Evolutionary conservation across 1,140 invertebrate species (phyloP).

Genomic region (Leptinotarsa texana): DNA sequence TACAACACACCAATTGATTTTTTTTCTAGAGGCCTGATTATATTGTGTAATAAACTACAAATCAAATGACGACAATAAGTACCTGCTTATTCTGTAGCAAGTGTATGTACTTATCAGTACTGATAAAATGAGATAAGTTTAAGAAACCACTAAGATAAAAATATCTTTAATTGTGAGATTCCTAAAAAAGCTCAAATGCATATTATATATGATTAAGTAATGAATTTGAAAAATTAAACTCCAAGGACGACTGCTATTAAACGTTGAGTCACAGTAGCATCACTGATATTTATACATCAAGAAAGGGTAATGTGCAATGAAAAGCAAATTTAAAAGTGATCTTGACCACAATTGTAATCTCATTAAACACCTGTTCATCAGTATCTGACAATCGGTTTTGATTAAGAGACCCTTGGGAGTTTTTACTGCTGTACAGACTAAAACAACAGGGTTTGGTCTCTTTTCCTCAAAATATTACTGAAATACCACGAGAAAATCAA

Average conservation of each 20-base stretch:
- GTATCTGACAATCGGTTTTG: neutral
- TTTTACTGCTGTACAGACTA: neutral
- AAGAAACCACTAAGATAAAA: neutral
- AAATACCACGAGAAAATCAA: neutral
- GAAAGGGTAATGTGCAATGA: slow-evolving; percentile 12
- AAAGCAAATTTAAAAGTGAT: slow-evolving; percentile 21
- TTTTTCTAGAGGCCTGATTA: neutral
- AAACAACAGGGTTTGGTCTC: slow-evolving; percentile 7
- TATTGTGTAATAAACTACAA: neutral
- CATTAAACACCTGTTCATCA: slow-evolving; percentile 9
- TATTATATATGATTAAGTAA: slow-evolving; percentile 14
- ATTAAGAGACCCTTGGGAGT: neutral
- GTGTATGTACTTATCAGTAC: neutral
- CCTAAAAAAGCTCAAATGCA: slow-evolving; percentile 9
- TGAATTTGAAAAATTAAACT: slow-evolving; percentile 22
- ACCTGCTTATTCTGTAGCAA: neutral
- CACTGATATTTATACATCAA: slow-evolving; percentile 33
- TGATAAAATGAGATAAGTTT: neutral
- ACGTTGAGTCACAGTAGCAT: slow-evolving; percentile 32
- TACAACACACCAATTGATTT: neutral
- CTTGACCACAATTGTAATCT: slow-evolving; percentile 24
- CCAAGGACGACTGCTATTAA: slow-evolving; percentile 31
- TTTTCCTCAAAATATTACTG: slow-evolving; percentile 7
- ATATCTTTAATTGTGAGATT: neutral
- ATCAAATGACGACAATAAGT: neutral